Evolutionary conservation across 2,797 vertebrate species (phyloP).

Genomic region (Helostoma temminkii): DNA sequence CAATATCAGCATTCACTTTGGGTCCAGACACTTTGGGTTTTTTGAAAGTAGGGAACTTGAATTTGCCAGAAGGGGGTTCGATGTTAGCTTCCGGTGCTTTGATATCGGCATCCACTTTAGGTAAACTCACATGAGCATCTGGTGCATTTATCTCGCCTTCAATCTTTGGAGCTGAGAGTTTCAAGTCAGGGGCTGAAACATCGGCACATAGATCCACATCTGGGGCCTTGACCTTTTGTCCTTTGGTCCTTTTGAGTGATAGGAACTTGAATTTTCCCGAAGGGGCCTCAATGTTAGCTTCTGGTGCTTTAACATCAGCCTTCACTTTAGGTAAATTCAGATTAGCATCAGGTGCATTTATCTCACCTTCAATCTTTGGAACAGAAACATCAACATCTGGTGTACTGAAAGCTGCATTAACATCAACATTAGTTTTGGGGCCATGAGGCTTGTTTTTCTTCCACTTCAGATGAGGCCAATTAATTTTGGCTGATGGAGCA

Average conservation of each 20-base stretch:
- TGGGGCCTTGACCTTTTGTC: conserved; percentile 62
- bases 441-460: no score
- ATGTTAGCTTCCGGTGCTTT: conserved; percentile 60
- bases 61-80: conserved; percentile 61
- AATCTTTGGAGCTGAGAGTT: conserved; percentile 57
- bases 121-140: conserved; percentile 47
- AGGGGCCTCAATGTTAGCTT: conserved; percentile 53
- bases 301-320: conserved; percentile 37
- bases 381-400: conserved; percentile 55
- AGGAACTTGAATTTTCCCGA: conserved; percentile 68
- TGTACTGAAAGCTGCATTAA: no score
- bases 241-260: conserved; percentile 65
- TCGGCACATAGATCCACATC: conserved; percentile 64
- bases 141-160: conserved; percentile 55
- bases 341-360: conserved; percentile 54
- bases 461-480: no score
- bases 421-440: no score
- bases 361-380: conserved; percentile 51
- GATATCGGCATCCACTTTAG: conserved; percentile 53
- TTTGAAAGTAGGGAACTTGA: conserved; percentile 63
- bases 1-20: no score
- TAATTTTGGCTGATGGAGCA: conserved; percentile 66
- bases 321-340: conserved; percentile 52
- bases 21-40: conserved; percentile 58
- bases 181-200: conserved; percentile 50